phyloP scores from a whole-genome alignment of 2,113 vertebrate genomes.

The Antechinus stuartii region DNA sequence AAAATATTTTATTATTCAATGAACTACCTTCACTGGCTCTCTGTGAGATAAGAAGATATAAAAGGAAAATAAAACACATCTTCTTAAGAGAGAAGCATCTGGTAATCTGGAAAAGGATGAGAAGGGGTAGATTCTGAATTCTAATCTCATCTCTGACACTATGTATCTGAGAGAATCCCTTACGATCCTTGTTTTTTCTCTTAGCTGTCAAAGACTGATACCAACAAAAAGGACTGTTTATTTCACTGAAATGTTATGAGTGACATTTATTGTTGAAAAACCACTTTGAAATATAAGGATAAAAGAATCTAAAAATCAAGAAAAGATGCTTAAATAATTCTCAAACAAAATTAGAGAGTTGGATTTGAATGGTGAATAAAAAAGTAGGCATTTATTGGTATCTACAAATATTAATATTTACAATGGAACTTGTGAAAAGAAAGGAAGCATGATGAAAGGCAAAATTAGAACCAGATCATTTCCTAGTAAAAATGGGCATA shows the following conservation, averaged over 20 bases:
- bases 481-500: not conserved
- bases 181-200: not conserved
- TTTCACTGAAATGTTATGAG: not conserved
- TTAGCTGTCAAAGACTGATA: not conserved
- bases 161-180: not conserved
- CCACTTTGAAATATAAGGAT: not conserved
- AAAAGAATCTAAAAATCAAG: not conserved
- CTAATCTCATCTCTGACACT: too few species aligned
- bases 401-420: not conserved
- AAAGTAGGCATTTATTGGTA: not conserved
- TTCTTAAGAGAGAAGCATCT: not conserved
- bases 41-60: not conserved
- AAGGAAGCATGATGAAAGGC: not conserved
- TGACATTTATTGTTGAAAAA: not conserved
- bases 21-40: not conserved
- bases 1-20: not conserved
- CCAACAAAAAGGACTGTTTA: not conserved
- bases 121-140: not conserved
- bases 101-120: not conserved
- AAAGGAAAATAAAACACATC: not conserved
- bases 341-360: not conserved
- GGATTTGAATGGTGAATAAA: not conserved
- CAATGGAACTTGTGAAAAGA: not conserved
- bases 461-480: not conserved
- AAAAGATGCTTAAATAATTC: not conserved